These are phyloP conservation scores for Drosophila dives DNA, from an alignment of 2,888 invertebrate genomes.

Conservation along the genomic window DNA sequence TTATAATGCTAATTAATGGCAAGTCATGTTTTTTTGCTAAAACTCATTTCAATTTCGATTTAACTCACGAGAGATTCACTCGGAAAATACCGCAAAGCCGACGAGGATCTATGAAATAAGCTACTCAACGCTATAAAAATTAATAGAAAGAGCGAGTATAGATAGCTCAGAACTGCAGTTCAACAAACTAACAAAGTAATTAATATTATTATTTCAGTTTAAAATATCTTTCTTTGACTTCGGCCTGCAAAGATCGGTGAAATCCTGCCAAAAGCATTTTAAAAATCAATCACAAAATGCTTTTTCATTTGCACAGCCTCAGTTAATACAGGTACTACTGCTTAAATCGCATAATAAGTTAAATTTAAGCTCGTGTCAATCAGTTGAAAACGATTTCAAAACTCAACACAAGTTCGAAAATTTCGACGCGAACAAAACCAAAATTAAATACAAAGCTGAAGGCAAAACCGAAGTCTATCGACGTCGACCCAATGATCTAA, in stretches of 20 bases:
- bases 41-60: constrained; percentile 51
- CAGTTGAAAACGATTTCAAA: constrained; percentile 49
- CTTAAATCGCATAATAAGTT: constrained; percentile 70
- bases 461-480: constrained; percentile 9
- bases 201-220: constrained; percentile 28
- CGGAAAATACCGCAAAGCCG: constrained; percentile 25
- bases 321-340: constrained; percentile 48
- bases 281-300: constrained; percentile 40
- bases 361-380: constrained; percentile 62
- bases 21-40: constrained; percentile 52
- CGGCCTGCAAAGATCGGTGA: constrained; percentile 41
- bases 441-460: constrained; percentile 19
- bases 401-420: constrained; percentile 43
- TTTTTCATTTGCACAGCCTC: constrained; percentile 42
- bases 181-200: constrained; percentile 37
- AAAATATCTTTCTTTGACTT: constrained; percentile 24
- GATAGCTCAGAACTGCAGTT: neutral
- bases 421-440: constrained; percentile 42
- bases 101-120: constrained; percentile 32
- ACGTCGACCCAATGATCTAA: constrained; percentile 58
- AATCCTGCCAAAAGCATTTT: constrained; percentile 68
- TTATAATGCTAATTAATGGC: constrained; percentile 71
- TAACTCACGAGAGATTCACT: constrained; percentile 15
- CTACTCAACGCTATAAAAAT: constrained; percentile 14
- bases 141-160: constrained; percentile 21